Evolutionary conservation across 2,113 vertebrate genomes (phyloP), one percentile per base, ranked within the genome.

Genomic region (Okapia johnstoni): DNA sequence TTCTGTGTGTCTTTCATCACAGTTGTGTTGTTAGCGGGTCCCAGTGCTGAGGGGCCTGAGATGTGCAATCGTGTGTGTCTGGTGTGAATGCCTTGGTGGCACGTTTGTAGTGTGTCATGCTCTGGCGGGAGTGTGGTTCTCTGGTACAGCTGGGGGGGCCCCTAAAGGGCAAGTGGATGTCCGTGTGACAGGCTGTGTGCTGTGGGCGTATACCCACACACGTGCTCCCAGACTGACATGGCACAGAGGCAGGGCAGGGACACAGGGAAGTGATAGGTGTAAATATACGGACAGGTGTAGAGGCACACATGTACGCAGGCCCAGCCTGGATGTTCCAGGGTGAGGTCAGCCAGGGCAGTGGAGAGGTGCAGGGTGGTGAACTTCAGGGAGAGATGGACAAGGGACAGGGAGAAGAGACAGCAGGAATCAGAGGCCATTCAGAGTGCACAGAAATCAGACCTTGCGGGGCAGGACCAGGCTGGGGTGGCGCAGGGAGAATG

Each of bases 281-380:
- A 13, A 6, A 25, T 3, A 36, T 5, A 43, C 1, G 2, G 73
- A 46, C 5, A 17, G 40, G 40, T 17, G 2, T 23, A 28, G 52
- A 76, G 14, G 61, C 1, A 30, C 43, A 17, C 14, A 4, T 28
- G 60, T 23, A 61, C 6, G 17, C 2, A 36, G 60, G 63, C 66
- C 28, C 33, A 5, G 84, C 61, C 61, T 55, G 57, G 43, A 15
- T 17, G 54, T n/a, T 40, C 52, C 46, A 25, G 46, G 43, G 54
- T 28, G n/a, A n/a, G 52, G 76, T 40, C 28, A 30, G 84, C 17
- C 1, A 0, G 4, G 1, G 30, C 1, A 1, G 15, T 0, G 5
- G 40, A 16, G 43, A 86, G 60, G 48, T 25, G 36, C 10, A 23
- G 21, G n/a, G 66, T 73, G 66, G 66, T n/a, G 80, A 83, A 21